Percentiles rank a stretch among this genome's conserved stretches.
Evolutionary conservation across 2,797 vertebrate species (phyloP).

Genomic region (Rhynchotus rufescens): DNA sequence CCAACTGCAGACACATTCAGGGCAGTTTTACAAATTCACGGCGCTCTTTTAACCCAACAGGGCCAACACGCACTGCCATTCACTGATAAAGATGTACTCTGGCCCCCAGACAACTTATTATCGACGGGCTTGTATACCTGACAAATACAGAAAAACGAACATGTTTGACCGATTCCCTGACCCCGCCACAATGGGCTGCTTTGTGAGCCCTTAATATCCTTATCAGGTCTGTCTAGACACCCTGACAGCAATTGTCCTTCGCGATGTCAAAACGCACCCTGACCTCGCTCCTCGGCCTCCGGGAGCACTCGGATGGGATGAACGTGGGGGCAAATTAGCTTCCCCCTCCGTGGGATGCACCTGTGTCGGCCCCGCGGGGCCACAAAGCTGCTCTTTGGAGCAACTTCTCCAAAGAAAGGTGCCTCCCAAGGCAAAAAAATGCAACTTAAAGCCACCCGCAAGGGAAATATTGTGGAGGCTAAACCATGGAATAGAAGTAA

Average conservation of each 20-base stretch:
- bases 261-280: slow-evolving; percentile 53
- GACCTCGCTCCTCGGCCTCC: slow-evolving; percentile 46
- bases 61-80: neutral
- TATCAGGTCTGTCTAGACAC: slow-evolving; percentile 93
- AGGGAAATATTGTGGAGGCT: fast-evolving
- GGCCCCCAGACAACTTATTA: neutral
- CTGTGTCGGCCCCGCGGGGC: neutral
- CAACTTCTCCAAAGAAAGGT: neutral
- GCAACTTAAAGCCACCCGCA: neutral
- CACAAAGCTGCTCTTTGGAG: fast-evolving
- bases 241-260: slow-evolving; percentile 82
- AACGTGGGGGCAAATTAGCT: neutral
- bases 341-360: neutral
- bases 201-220: slow-evolving; percentile 90
- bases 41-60: neutral
- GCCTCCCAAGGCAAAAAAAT: neutral
- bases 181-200: slow-evolving; percentile 83
- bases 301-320: neutral
- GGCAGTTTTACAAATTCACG: neutral
- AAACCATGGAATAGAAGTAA: fast-evolving
- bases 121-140: slow-evolving; percentile 75
- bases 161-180: slow-evolving; percentile 83
- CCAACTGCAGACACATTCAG: neutral
- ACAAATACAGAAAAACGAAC: slow-evolving; percentile 58
- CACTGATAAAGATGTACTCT: neutral